Evolutionary conservation across 1,140 invertebrate species (phyloP).

Genomic region (Triops cancriformis): DNA sequence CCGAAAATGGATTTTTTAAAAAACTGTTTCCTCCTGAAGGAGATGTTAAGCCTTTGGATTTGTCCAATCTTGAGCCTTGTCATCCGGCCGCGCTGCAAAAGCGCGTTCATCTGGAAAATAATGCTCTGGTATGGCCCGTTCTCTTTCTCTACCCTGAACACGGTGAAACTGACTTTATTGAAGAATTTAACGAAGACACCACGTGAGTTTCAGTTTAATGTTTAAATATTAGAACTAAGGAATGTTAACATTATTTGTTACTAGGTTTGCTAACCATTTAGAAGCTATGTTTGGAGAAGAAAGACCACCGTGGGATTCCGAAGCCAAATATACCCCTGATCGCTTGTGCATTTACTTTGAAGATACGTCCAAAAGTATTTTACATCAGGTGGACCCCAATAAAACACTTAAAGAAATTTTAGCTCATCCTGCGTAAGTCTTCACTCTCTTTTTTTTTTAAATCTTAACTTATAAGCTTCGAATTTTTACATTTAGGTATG

Average conservation of each 20-base stretch:
- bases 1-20: conserved; percentile 29
- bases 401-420: conserved; percentile 56
- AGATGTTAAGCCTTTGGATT: conserved; percentile 24
- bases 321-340: conserved; percentile 55
- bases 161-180: conserved; percentile 59
- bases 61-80: conserved; percentile 50
- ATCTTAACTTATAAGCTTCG: background rate
- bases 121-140: conserved; percentile 66
- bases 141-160: conserved; percentile 76
- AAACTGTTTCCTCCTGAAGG: background rate
- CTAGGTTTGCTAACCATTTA: conserved; percentile 61
- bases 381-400: conserved; percentile 52
- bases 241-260: conserved; percentile 32
- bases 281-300: conserved; percentile 58
- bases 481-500: conserved; percentile 38
- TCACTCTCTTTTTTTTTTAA: background rate
- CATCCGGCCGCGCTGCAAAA: conserved; percentile 47
- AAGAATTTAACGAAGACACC: conserved; percentile 61
- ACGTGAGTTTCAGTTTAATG: conserved; percentile 43
- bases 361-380: conserved; percentile 52
- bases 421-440: conserved; percentile 48
- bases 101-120: conserved; percentile 35
- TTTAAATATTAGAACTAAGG: background rate
- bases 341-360: conserved; percentile 72
- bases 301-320: conserved; percentile 61